Evolutionary conservation across 2,113 vertebrate species (phyloP), one percentile per base, ranked within the genome.

Genomic region (Delphinus delphis): DNA sequence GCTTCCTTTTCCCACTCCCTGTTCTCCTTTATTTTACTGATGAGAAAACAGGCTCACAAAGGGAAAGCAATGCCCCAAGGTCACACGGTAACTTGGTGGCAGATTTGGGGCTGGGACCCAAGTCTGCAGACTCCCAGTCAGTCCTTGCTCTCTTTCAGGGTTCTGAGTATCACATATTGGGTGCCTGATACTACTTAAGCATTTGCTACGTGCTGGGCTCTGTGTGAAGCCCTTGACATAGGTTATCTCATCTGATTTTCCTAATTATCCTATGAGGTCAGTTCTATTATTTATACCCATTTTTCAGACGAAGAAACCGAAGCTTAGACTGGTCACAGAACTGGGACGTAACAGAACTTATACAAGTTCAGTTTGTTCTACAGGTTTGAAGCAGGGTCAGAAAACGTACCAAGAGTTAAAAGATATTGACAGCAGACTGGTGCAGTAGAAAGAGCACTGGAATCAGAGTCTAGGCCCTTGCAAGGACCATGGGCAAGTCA

Each of bases 261-360:
- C 67, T 55, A 93, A 36, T 44, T 79, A 31, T 31, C 17, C 47
- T 60, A 5, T 82, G 50, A 90, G 44, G 11, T 71, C 1, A 10
- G 33, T 63, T 81, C 62, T 83, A 12, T 92, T 87, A 53, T 60
- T 96, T 63, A 81, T 36, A 89, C 38, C 65, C 71, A 85, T 95
- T 93, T 87, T 83, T 80, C 65, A 50, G 95, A 65, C 26, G n/a
- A 96, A 31, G 33, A 92, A 93, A 88, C 38, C 31, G 93, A 97
- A 55, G 55, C 70, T 76, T 79, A 71, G 74, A 23, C 47, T 47
- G 71, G 55, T 71, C 55, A 76, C 41, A 76, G 79, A 80, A 70
- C 73, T 55, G 21, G n/a, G 33, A 86, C 65, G 6, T 28, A 73
- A 81, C 31, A 92, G 83, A 83, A 93, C 18, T 26, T n/a, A 12